phyloP scores from a whole-genome alignment of 2,113 vertebrate genomes.

The Trogon surrucura region DNA sequence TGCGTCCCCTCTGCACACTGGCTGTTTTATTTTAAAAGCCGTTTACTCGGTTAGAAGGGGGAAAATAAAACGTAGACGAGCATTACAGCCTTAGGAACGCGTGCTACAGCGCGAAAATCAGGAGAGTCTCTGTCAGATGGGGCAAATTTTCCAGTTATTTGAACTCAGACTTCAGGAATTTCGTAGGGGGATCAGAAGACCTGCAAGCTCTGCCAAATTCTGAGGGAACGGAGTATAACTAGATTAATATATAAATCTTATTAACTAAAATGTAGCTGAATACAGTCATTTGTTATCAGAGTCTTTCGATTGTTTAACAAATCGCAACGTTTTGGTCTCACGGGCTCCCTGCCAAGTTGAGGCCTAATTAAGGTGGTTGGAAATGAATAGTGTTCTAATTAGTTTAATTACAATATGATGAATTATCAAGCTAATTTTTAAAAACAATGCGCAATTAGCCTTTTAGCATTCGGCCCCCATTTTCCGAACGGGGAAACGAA shows the following conservation, averaged over 20 bases:
- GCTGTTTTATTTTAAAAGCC: conserved; percentile 48
- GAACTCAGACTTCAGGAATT: conserved; percentile 73
- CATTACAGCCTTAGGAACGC: background rate
- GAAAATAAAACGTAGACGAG: background rate
- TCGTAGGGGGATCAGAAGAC: conserved; percentile 60
- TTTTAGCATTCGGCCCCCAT: conserved; percentile 64
- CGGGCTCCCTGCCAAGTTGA: conserved; percentile 75
- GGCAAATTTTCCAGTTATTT: conserved; percentile 70
- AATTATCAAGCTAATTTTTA: conserved; percentile 79
- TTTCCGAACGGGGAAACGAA: conserved; percentile 73
- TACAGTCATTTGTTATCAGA: conserved; percentile 78
- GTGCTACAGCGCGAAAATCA: background rate
- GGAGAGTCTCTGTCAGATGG: conserved; percentile 10
- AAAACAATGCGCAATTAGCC: conserved; percentile 79
- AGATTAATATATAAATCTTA: conserved; percentile 81
- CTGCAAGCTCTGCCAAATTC: conserved; percentile 64
- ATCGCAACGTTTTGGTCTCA: conserved; percentile 74
- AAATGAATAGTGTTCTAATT: conserved; percentile 82
- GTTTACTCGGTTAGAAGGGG: background rate
- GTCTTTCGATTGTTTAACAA: conserved; percentile 76
- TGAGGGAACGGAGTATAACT: conserved; percentile 72
- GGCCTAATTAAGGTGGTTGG: conserved; percentile 76
- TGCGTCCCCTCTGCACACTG: background rate
- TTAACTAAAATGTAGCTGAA: conserved; percentile 77
- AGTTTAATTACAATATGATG: conserved; percentile 82